Percentiles rank a stretch among this genome's conserved stretches.
Conservation (phyloP, 1,140 invertebrate species). For the Zophobas morio region DNA sequence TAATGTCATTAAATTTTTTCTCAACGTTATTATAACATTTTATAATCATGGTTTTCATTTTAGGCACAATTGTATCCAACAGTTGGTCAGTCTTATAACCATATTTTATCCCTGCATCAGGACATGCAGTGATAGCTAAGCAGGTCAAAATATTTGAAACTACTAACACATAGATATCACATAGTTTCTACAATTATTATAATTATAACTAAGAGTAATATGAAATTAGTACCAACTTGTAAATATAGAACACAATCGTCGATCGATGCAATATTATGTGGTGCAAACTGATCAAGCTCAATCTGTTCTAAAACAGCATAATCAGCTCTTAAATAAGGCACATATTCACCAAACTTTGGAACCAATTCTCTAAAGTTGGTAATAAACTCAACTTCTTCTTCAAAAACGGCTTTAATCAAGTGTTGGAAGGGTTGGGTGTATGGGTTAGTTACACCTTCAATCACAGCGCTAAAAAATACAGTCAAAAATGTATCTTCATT, state of each 20-base stretch:
- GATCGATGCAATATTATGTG: neutral
- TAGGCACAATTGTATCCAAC: neutral
- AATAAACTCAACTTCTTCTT: neutral
- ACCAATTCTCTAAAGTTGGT: neutral
- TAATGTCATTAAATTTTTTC: conserved; percentile 9
- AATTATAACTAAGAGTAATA: neutral
- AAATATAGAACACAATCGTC: neutral
- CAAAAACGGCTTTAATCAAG: neutral
- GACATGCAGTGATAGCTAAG: neutral
- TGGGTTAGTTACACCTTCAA: neutral
- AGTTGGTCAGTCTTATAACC: neutral
- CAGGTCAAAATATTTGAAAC: conserved; percentile 1
- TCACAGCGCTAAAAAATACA: neutral
- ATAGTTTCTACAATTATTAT: conserved; percentile 2
- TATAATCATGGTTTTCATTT: neutral
- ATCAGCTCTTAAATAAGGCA: neutral
- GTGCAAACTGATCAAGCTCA: neutral
- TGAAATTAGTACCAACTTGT: neutral
- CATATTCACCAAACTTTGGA: neutral
- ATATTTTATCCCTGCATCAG: neutral
- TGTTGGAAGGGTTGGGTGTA: neutral
- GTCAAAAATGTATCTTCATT: too few relatives aligned
- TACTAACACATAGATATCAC: conserved; percentile 7
- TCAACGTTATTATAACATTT: neutral
- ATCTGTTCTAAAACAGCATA: neutral